Base-by-base conservation (phyloP, 2,797 vertebrate genomes). In the Phaenicophaeus curvirostris region DNA sequence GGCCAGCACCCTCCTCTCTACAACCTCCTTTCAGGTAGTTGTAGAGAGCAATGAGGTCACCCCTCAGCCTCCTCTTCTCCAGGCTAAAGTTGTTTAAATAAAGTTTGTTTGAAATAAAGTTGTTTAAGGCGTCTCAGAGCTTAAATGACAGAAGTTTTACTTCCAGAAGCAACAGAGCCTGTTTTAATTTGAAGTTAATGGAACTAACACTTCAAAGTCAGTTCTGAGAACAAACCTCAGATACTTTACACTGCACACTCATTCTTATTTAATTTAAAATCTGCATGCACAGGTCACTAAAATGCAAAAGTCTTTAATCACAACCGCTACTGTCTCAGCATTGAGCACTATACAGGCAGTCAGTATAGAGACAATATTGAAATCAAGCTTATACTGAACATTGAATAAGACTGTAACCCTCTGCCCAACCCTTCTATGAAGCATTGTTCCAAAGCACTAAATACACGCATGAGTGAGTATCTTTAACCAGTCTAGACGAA, bases 361-460 rank as follows among this genome's bases (percentile, higher is more conserved):
- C 8, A 46, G 35, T 3, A 17, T 1, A 30, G 35, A 65, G 50
- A 94, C 91, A 94, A 91, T 77, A 94, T 4, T 65, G 87, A 84
- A 94, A 94, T 90, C 87, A 95, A 72, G 74, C 57, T 82, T 54
- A 42, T 3, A 24, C 24, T 46, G 87, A 88, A 73, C 44, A 28
- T 2, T 51, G 33, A 86, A 24, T 7, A 67, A 79, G 27, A 57
- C 35, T 33, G 12, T 21, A 18, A 85, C 46, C 77, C 80, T 69
- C 57, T 72, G 51, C 53, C 50, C 91, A 91, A 59, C 15, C 31
- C 85, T 77, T 68, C 53, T 48, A 94, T 77, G 83, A 95, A 93
- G 54, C 51, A 80, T 65, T 59, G 67, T 89, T 72, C 80, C 51
- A 35, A 87, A 93, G 72, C 68, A 85, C 61, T 31, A 62, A 89